Evolutionary conservation across 2,797 vertebrate species (phyloP), one percentile per base, ranked within the genome.

Genomic region (Pagetopsis macropterus): DNA sequence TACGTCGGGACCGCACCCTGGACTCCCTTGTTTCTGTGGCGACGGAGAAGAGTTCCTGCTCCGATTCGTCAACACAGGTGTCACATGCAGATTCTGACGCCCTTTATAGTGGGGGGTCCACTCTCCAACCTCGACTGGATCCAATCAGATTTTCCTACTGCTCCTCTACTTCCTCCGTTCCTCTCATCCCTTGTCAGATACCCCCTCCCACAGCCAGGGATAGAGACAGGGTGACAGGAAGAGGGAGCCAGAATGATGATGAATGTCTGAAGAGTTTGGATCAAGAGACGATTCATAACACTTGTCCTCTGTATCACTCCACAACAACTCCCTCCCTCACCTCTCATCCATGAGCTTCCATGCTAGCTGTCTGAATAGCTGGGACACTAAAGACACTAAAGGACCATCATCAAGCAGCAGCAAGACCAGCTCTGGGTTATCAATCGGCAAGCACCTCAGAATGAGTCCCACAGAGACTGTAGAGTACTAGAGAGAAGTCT

Each of bases 1-100:
- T 93, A 55, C 91, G 85, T 78, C 89, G 90, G 74, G 84, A 94
- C 82, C 78, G 78, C 57, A 93, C 89, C 49, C 81, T 93, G 54
- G 83, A 91, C 87, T 90, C 96, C 3, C 91, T 95, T 1, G 77
- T 93, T 4, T 94, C 93, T 0, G 86, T 95, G 3, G 95, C 95
- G 78, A 95, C 95, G 15, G 97, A 97, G 85, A 97, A 98, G 92
- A 97, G 95, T 85, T 97, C 96, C 57, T 98, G 94, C 11, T 97
- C 97, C 19, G 97, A 97, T 84, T 97, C 95, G 0, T 96, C 96
- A 16, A 95, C 95, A 31, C 94, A 97, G 67, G 94, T 96, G 85
- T 95, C 96, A 62, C 95, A 96, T 56, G 90, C 93, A 0, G 96
- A 98, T 48, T 80, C 90, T 0, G 94, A 97, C 52, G 84, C 88